A percentile compares a stretch with the other conserved stretches of the same genome.
Evolutionary conservation across 2,113 vertebrate species (phyloP).

Genomic region (Misgurnus mizolepis): DNA sequence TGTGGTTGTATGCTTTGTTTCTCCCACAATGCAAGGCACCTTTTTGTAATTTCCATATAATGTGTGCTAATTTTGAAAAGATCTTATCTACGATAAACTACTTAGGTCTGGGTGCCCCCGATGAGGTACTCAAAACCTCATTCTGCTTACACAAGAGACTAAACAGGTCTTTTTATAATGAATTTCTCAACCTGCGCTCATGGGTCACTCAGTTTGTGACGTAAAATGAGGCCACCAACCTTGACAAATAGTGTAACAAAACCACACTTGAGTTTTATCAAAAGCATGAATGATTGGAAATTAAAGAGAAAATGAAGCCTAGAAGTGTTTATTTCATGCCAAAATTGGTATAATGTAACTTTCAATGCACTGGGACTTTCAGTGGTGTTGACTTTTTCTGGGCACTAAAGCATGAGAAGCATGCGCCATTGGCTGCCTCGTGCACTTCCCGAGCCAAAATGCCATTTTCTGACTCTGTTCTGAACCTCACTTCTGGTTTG

Average conservation of each 20-base stretch:
- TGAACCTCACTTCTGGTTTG: not conserved
- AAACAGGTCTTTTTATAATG: not conserved
- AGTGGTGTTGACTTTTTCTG: constrained; percentile 32
- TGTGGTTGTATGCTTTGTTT: not conserved
- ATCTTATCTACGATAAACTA: not conserved
- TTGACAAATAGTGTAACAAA: constrained; percentile 13
- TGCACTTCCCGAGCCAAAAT: not conserved
- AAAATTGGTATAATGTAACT: constrained; percentile 27
- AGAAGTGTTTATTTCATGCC: constrained; percentile 28
- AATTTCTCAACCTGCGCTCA: not conserved
- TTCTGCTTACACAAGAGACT: not conserved
- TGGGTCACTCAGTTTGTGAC: constrained; percentile 2
- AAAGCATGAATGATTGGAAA: constrained; percentile 22
- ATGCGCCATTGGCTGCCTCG: constrained; percentile 27
- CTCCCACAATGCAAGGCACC: not conserved
- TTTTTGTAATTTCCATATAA: not conserved
- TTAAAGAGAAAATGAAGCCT: constrained; percentile 32
- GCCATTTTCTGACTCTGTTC: not conserved
- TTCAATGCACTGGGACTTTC: constrained; percentile 19
- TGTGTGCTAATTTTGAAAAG: not conserved
- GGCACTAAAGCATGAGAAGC: constrained; percentile 8
- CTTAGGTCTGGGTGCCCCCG: not conserved
- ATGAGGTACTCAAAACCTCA: not conserved
- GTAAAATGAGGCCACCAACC: constrained; percentile 34
- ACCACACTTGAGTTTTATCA: constrained; percentile 36